phyloP scores from a whole-genome alignment of 2,113 vertebrate species.

The Psammodynastes pulverulentus region DNA sequence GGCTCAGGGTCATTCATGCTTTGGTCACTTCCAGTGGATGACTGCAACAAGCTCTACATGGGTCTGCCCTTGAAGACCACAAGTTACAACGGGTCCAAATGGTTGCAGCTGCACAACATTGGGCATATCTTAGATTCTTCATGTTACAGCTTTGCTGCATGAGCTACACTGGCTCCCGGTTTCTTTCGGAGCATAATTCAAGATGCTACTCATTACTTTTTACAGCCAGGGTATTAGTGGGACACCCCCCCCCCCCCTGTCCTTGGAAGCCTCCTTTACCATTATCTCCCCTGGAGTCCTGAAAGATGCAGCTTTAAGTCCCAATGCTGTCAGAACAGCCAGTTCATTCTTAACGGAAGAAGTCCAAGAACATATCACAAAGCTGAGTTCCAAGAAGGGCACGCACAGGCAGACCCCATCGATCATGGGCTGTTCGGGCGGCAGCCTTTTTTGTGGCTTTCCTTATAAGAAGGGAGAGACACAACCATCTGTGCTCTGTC shows the following conservation, averaged over 20 bases:
- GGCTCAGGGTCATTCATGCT: not conserved
- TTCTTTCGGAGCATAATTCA: not conserved
- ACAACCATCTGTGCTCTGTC: not conserved
- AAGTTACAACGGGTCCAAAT: not conserved
- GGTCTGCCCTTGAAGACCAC: not conserved
- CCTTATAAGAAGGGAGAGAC: not conserved
- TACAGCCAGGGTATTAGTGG: not conserved
- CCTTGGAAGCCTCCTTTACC: slow-evolving; percentile 1
- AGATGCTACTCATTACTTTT: not conserved
- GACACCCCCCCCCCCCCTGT: not conserved
- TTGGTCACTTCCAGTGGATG: not conserved
- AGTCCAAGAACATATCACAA: slow-evolving; percentile 16
- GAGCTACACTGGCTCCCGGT: not conserved
- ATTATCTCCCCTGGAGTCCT: not conserved
- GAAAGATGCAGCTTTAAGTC: slow-evolving; percentile 19
- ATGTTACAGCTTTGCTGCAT: not conserved
- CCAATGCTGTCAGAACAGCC: slow-evolving; percentile 15
- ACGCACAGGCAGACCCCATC: not conserved
- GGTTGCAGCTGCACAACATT: not conserved
- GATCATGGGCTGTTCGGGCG: not conserved
- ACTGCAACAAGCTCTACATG: not conserved
- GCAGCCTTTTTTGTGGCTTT: not conserved
- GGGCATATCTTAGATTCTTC: not conserved
- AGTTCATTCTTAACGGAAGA: slow-evolving; percentile 2
- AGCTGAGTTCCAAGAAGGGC: not conserved